Evolutionary conservation across 2,888 invertebrate species (phyloP).

Genomic region (Allacma fusca): DNA sequence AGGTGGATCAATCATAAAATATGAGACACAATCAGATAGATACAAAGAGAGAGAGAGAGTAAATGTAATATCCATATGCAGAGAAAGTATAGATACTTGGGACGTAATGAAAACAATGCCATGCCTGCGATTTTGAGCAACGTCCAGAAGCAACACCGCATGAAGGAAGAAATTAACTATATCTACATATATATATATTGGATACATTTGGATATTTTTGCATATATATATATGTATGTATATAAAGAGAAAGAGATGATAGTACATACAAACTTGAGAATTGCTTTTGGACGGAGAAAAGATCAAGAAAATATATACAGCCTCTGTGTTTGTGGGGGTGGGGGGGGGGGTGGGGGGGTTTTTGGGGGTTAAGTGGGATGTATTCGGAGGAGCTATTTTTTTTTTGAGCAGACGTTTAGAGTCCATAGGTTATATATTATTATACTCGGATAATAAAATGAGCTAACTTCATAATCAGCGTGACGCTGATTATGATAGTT

Average conservation of each 20-base stretch:
- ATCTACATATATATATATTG: neutral
- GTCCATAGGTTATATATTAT: too few relatives aligned
- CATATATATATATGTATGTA: neutral
- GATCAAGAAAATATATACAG: neutral
- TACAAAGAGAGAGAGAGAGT: slow-evolving; percentile 14
- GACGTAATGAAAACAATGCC: slow-evolving; percentile 8
- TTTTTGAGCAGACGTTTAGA: too few relatives aligned
- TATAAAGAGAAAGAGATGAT: neutral
- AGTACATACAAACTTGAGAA: neutral
- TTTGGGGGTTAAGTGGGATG: neutral
- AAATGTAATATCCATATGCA: slow-evolving; percentile 2
- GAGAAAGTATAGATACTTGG: slow-evolving; percentile 5
- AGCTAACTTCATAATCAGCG: too few relatives aligned
- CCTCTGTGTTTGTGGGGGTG: neutral
- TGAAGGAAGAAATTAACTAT: too few relatives aligned
- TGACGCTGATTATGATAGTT: too few relatives aligned
- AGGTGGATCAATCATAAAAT: neutral
- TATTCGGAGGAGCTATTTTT: neutral
- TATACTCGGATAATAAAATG: too few relatives aligned
- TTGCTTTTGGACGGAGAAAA: neutral
- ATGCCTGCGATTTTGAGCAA: neutral
- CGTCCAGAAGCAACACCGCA: slow-evolving; percentile 12
- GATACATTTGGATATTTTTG: too few relatives aligned
- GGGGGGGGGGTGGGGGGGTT: neutral
- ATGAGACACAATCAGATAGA: neutral